These are phyloP conservation scores for Poeciliopsis occidentalis DNA, from an alignment of 2,113 vertebrate species.

Conservation along the genomic window DNA sequence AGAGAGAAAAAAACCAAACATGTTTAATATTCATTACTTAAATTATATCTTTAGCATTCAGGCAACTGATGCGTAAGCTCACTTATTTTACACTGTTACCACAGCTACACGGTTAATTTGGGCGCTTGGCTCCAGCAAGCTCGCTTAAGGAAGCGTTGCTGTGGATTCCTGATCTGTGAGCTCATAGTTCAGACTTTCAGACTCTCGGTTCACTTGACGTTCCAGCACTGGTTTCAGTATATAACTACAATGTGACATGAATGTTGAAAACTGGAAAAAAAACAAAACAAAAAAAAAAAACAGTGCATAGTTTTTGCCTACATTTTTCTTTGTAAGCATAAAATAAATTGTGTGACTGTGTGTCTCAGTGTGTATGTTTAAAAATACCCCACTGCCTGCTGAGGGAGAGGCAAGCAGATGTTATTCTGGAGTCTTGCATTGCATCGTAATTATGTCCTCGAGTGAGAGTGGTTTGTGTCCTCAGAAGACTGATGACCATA, in stretches of 20 bases:
- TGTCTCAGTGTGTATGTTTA: slow-evolving; percentile 41
- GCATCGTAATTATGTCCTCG: slow-evolving; percentile 59
- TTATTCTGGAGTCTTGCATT: slow-evolving; percentile 68
- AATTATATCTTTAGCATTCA: background rate
- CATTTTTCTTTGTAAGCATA: slow-evolving; percentile 1
- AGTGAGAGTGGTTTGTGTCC: slow-evolving; percentile 39
- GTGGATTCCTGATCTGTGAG: slow-evolving; percentile 68
- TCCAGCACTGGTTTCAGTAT: slow-evolving; percentile 28
- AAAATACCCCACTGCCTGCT: slow-evolving; percentile 61
- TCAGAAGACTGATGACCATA: slow-evolving; percentile 10
- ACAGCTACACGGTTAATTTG: slow-evolving; percentile 65
- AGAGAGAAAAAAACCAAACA: slow-evolving; percentile 4
- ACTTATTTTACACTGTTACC: slow-evolving; percentile 57
- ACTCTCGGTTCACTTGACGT: slow-evolving; percentile 50
- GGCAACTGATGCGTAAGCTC: slow-evolving; percentile 21
- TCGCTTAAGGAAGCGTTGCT: slow-evolving; percentile 59
- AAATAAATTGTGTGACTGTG: background rate
- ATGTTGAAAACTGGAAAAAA: slow-evolving; percentile 3
- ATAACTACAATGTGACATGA: background rate
- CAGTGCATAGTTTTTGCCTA: background rate
- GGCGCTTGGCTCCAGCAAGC: slow-evolving; percentile 58
- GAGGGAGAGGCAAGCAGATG: slow-evolving; percentile 72
- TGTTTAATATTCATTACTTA: slow-evolving; percentile 1
- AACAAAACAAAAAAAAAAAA: too few relatives aligned
- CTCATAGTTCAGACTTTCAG: slow-evolving; percentile 70